Conservation (phyloP, 92 coral and sea anemone genomes). For the Zoanthus gigantus region DNA sequence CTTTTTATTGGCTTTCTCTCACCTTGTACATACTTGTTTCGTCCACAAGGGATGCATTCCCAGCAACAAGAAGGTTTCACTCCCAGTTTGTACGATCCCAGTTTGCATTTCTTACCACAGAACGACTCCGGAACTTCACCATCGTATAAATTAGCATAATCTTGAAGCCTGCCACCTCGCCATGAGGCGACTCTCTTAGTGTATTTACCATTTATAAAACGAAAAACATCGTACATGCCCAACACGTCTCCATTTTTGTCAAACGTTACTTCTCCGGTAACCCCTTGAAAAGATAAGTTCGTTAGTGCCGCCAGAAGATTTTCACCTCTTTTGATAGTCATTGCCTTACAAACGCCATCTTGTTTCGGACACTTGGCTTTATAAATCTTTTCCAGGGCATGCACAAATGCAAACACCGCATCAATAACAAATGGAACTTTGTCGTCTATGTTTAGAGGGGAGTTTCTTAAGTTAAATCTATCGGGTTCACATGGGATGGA, state of each 20-base stretch:
- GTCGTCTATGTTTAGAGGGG: conserved; percentile 72
- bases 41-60: conserved; percentile 75
- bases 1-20: background rate
- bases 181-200: conserved; percentile 69
- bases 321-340: conserved; percentile 61
- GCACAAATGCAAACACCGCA: conserved; percentile 91
- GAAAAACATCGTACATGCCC: conserved; percentile 88
- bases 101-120: conserved; percentile 75
- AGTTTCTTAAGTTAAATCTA: conserved; percentile 15
- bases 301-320: conserved; percentile 61
- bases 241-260: conserved; percentile 83
- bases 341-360: conserved; percentile 72
- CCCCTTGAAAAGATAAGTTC: conserved; percentile 71
- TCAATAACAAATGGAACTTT: conserved; percentile 94
- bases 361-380: conserved; percentile 67
- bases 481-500: conserved; percentile 51
- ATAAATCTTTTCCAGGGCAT: conserved; percentile 80
- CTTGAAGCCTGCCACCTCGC: conserved; percentile 61
- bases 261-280: conserved; percentile 74
- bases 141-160: conserved; percentile 12
- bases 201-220: conserved; percentile 62
- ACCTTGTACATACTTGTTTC: conserved; percentile 80
- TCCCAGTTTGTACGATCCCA: conserved; percentile 65
- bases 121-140: conserved; percentile 51
- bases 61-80: conserved; percentile 82